Conservation (phyloP, 1,140 invertebrate genomes). For the Cylas formicarius region DNA sequence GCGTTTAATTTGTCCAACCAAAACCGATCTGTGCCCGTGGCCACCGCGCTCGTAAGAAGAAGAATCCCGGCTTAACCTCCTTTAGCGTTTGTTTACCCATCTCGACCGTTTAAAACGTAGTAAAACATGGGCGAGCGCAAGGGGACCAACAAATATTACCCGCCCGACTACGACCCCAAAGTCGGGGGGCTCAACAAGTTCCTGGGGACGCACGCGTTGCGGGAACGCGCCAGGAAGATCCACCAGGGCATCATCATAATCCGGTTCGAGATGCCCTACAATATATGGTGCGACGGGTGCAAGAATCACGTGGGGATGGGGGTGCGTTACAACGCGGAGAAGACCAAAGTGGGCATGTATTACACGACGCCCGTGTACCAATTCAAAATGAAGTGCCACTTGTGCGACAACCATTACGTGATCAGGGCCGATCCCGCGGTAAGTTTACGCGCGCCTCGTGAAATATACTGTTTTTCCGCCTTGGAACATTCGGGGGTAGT, state of each 20-base stretch:
- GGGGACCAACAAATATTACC: slow-evolving; percentile 96
- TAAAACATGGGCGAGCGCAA: slow-evolving; percentile 95
- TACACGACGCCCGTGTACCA: slow-evolving; percentile 96
- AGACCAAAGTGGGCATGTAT: slow-evolving; percentile 97
- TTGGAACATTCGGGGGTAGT: too few relatives aligned
- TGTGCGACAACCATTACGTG: slow-evolving; percentile 97
- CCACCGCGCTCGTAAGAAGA: too few relatives aligned
- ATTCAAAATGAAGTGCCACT: slow-evolving; percentile 98
- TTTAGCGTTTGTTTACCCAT: too few relatives aligned
- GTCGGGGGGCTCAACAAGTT: slow-evolving; percentile 91
- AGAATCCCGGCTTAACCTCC: too few relatives aligned
- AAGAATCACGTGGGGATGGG: slow-evolving; percentile 99
- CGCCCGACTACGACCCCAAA: slow-evolving; percentile 94
- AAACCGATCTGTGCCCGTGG: too few relatives aligned
- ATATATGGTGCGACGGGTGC: slow-evolving; percentile 98
- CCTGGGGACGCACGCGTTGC: slow-evolving; percentile 89
- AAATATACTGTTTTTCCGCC: too few relatives aligned
- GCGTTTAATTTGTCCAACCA: too few relatives aligned
- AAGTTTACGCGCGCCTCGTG: slow-evolving; percentile 43
- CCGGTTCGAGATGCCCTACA: slow-evolving; percentile 99
- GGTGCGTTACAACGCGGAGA: slow-evolving; percentile 98
- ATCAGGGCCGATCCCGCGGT: slow-evolving; percentile 98
- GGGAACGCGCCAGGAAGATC: slow-evolving; percentile 90
- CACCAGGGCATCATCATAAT: slow-evolving; percentile 96
- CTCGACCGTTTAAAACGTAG: too few relatives aligned